phyloP scores from a whole-genome alignment of 1,140 invertebrate genomes.

The Zaprionus lachaisei region DNA sequence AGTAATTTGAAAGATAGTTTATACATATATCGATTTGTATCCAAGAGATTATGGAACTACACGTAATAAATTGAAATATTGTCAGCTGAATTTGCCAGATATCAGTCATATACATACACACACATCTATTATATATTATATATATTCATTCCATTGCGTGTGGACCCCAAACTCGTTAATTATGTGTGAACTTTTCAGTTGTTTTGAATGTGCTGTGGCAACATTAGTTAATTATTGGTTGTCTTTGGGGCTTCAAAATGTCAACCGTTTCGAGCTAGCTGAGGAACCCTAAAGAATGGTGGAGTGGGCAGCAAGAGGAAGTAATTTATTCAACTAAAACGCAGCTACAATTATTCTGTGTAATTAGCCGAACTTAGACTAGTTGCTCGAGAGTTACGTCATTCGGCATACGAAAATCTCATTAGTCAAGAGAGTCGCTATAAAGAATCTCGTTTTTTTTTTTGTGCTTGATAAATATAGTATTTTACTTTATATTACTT shows the following conservation, averaged over 20 bases:
- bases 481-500: neutral
- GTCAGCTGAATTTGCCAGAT: too few relatives aligned
- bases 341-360: conserved; percentile 7
- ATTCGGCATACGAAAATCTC: neutral
- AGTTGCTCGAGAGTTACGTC: neutral
- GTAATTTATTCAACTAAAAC: neutral
- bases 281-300: neutral
- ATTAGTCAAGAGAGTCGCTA: neutral
- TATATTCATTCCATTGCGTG: neutral
- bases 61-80: too few relatives aligned
- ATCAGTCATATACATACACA: neutral
- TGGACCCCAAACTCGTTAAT: neutral
- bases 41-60: too few relatives aligned
- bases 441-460: neutral
- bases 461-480: neutral
- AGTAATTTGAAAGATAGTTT: too few relatives aligned
- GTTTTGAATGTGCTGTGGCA: neutral
- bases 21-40: too few relatives aligned
- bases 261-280: neutral
- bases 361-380: neutral
- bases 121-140: neutral
- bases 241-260: neutral
- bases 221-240: neutral
- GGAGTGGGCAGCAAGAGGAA: neutral
- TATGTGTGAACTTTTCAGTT: neutral